Conservation (phyloP, 2,888 invertebrate genomes). For the Folsomia manolachei region DNA sequence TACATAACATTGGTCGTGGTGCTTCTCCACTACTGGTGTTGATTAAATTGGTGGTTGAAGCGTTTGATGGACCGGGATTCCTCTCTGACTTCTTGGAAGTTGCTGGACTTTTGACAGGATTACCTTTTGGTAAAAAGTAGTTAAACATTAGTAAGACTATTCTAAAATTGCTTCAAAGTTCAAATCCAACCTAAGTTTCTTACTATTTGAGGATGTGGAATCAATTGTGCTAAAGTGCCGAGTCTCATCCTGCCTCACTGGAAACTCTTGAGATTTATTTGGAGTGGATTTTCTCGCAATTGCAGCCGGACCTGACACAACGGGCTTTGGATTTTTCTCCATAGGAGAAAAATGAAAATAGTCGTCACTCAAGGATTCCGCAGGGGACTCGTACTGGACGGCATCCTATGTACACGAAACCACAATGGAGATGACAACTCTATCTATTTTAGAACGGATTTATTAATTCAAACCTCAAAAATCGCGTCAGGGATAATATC, state of each 20-base stretch:
- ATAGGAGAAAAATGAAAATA: not conserved
- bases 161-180: not conserved
- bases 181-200: not conserved
- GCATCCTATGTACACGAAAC: not conserved
- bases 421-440: not conserved
- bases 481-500: not conserved
- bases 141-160: not conserved
- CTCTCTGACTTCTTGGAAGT: not conserved
- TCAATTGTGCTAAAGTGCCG: too few species aligned
- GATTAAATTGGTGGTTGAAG: too few species aligned
- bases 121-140: not conserved
- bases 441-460: not conserved
- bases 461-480: not conserved
- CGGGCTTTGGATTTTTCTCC: not conserved
- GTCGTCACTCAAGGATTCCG: conserved; percentile 2
- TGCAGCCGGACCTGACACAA: not conserved
- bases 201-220: too few species aligned
- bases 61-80: too few species aligned
- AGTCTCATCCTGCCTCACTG: not conserved
- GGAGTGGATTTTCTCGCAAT: not conserved
- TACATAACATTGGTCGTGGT: too few species aligned
- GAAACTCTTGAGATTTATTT: not conserved
- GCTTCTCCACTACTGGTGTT: too few species aligned
- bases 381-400: conserved; percentile 10
- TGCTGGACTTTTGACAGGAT: not conserved